Base-by-base conservation (phyloP, 2,888 invertebrate species). In the Steinernema carpocapsae region DNA sequence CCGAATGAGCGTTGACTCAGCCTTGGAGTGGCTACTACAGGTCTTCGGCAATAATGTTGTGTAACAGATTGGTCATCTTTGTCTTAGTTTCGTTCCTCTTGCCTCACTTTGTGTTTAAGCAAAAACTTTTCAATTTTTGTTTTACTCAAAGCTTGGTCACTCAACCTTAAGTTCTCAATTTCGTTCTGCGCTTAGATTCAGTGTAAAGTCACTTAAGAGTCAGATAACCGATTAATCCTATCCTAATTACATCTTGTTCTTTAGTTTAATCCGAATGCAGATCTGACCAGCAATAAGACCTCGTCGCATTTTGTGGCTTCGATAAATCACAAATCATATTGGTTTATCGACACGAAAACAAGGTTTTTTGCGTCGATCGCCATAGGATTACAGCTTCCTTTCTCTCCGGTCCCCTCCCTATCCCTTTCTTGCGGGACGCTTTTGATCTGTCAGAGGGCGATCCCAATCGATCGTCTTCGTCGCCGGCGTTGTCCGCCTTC, bases 331-430 rank as follows among this genome's bases (percentile, higher is more conserved):
- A 56, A 26, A 24, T 22, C 19, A 3, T 24, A 56, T 6, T 56
- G 56, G 56, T 17, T 26, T 56, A 19, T 51, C 6, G 56, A 56
- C 56, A 19, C 22, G 56, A 56, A 56, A 56, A 56, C 56, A 56
- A 56, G n/a, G 26, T 12, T 43, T 12, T 43, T 43, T 14, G 43
- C 43, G 43, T 14, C 43, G 43, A 12, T 43, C 10, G 14, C 14
- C 43, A 14, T 12, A 43, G 43, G 10, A 7, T 14, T 14, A 43
- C 43, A 14, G 14, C 7, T 14, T 43, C 10, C 7, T 14, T 12
- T 43, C 43, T 43, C 43, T 14, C 14, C 43, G n/a, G 10, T 43
- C 43, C 43, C 14, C 43, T 43, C 43, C 14, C 14, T 26, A 24
- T 22, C 24, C 24, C 19, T 26, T 22, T 56, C 56, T 12, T 4